Percentiles rank a stretch among this genome's conserved stretches.
Evolutionary conservation across 1,140 invertebrate species (phyloP).

Genomic region (Zeugodacus cucurbitae): DNA sequence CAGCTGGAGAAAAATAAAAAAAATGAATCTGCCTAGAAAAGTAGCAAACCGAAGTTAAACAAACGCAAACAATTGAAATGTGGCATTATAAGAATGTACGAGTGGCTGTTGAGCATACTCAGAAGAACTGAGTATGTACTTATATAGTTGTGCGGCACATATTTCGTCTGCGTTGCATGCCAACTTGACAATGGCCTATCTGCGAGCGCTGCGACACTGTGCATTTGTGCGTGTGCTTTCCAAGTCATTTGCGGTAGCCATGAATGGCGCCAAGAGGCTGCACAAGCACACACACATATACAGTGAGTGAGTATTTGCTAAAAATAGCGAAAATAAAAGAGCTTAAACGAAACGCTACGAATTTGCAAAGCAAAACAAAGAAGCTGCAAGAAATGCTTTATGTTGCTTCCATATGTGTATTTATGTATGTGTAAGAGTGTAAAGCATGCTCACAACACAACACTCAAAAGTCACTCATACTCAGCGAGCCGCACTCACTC

Average conservation of each 20-base stretch:
- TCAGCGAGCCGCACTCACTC: neutral
- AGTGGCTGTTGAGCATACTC: neutral
- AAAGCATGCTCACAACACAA: neutral
- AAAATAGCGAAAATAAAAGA: slow-evolving; percentile 1
- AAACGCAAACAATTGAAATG: neutral
- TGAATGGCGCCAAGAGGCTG: neutral
- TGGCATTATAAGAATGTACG: neutral
- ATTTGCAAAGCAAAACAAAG: slow-evolving; percentile 1
- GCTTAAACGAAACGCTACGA: neutral
- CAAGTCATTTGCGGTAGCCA: neutral
- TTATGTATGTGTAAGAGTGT: neutral
- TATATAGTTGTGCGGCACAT: neutral
- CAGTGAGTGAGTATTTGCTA: neutral
- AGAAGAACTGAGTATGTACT: neutral
- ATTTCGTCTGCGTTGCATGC: neutral
- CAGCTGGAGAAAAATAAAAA: neutral
- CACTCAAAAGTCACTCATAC: neutral
- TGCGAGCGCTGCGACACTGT: neutral
- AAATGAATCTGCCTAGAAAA: neutral
- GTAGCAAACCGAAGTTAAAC: neutral
- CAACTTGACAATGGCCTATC: neutral
- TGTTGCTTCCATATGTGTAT: neutral
- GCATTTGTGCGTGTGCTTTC: neutral
- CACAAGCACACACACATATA: neutral
- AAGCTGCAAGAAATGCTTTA: neutral